Percentiles rank a stretch among this genome's conserved stretches.
phyloP scores from a whole-genome alignment of 1,140 invertebrate genomes.

The Lepidurus arcticus region DNA sequence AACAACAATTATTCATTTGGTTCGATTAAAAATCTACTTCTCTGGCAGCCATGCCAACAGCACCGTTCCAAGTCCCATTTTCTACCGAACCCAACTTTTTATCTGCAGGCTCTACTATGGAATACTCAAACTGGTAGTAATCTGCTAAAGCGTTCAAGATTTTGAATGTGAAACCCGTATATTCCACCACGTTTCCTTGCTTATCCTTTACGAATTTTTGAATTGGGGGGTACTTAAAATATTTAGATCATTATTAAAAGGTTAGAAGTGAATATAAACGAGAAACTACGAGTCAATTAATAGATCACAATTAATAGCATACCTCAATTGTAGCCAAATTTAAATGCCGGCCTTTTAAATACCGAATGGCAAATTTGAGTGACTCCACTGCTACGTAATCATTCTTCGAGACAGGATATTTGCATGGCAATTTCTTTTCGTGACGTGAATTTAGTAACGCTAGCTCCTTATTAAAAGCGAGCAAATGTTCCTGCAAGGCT shows the following conservation, averaged over 20 bases:
- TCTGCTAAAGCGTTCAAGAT: background rate
- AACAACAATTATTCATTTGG: background rate
- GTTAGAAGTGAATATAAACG: background rate
- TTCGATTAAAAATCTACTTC: background rate
- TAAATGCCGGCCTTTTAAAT: background rate
- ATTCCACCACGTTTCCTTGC: background rate
- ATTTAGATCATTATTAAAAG: background rate
- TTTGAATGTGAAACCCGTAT: background rate
- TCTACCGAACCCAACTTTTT: background rate
- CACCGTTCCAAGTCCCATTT: background rate
- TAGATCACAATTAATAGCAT: background rate
- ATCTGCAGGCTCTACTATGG: background rate
- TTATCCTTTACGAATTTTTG: background rate
- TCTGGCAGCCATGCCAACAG: background rate
- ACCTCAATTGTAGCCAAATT: background rate
- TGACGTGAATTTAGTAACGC: background rate
- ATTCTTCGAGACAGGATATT: background rate
- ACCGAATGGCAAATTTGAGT: background rate
- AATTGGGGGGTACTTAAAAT: background rate
- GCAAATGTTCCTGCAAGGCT: background rate
- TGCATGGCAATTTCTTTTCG: background rate
- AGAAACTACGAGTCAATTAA: background rate
- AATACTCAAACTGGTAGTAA: background rate
- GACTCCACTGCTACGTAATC: background rate
- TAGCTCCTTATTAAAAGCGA: background rate